These are phyloP conservation scores for Pteromalus puparum DNA, from an alignment of 1,140 invertebrate genomes.

Conservation along the genomic window DNA sequence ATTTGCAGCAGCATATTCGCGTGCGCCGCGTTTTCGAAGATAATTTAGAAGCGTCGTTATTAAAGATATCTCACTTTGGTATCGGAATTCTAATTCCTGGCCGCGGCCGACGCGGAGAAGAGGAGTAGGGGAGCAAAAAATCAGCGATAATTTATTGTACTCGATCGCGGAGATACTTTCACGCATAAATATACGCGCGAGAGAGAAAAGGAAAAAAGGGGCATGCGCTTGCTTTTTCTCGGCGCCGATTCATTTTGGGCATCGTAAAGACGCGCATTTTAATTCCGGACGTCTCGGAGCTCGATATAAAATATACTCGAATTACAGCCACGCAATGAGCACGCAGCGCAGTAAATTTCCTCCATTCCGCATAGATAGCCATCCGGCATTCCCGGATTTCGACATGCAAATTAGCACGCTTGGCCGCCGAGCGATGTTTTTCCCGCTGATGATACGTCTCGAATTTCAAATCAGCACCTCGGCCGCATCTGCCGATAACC, in stretches of 20 bases:
- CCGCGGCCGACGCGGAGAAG: too few species aligned
- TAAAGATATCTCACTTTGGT: slow-evolving; percentile 43
- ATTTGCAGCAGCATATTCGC: not conserved
- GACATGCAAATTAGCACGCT: not conserved
- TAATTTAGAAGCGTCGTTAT: slow-evolving; percentile 45
- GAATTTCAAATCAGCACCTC: slow-evolving; percentile 8
- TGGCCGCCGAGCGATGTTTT: slow-evolving; percentile 21
- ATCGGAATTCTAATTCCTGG: slow-evolving; percentile 27
- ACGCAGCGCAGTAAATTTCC: not conserved
- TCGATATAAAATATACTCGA: slow-evolving; percentile 36
- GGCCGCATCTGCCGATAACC: not conserved
- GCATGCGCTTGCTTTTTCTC: not conserved
- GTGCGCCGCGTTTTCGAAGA: not conserved
- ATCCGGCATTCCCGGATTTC: not conserved
- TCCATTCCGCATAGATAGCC: not conserved
- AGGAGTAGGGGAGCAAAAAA: not conserved
- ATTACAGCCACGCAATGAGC: slow-evolving; percentile 27
- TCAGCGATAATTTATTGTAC: slow-evolving; percentile 35
- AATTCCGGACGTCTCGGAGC: slow-evolving; percentile 4
- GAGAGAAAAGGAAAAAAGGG: not conserved
- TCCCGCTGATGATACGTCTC: not conserved
- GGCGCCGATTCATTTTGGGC: slow-evolving; percentile 36
- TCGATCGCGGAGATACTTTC: slow-evolving; percentile 32
- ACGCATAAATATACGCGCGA: not conserved
- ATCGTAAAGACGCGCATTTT: slow-evolving; percentile 48